Conservation (phyloP, 2,113 vertebrate species). For the Aspiorhynchus laticeps region DNA sequence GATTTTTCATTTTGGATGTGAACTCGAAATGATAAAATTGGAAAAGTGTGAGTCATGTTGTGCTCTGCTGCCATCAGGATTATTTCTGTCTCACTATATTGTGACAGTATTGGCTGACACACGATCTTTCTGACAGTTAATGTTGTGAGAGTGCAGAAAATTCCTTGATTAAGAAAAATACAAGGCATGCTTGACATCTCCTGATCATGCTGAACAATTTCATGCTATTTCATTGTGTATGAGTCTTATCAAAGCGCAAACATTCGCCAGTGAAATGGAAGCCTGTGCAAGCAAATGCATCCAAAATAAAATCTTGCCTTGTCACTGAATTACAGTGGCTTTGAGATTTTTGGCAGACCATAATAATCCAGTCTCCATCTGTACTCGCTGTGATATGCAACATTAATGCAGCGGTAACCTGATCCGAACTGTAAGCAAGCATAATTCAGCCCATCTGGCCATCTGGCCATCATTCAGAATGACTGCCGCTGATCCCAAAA, state of each 20-base stretch:
- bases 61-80: neutral
- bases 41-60: slow-evolving; percentile 6
- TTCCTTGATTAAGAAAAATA: slow-evolving; percentile 11
- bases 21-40: neutral
- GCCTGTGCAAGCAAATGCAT: slow-evolving; percentile 4
- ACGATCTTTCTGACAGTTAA: neutral
- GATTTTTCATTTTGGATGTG: neutral
- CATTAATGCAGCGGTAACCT: slow-evolving; percentile 30
- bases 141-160: neutral
- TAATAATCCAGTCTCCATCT: slow-evolving; percentile 38
- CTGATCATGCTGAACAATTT: slow-evolving; percentile 10
- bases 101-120: slow-evolving; percentile 19
- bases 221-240: neutral
- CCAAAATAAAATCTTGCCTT: slow-evolving; percentile 17
- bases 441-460: slow-evolving; percentile 49
- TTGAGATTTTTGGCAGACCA: slow-evolving; percentile 24
- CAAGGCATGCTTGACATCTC: slow-evolving; percentile 10
- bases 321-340: slow-evolving; percentile 20
- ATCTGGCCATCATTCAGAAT: slow-evolving; percentile 41
- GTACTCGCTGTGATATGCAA: slow-evolving; percentile 29
- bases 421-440: slow-evolving; percentile 25
- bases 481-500: slow-evolving; percentile 12
- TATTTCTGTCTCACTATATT: neutral
- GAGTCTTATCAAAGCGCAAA: slow-evolving; percentile 15
- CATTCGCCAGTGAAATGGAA: neutral